Percentiles rank a stretch among this genome's conserved stretches.
Conservation (phyloP, 2,888 invertebrate species). For the Micoletzkya japonica region DNA sequence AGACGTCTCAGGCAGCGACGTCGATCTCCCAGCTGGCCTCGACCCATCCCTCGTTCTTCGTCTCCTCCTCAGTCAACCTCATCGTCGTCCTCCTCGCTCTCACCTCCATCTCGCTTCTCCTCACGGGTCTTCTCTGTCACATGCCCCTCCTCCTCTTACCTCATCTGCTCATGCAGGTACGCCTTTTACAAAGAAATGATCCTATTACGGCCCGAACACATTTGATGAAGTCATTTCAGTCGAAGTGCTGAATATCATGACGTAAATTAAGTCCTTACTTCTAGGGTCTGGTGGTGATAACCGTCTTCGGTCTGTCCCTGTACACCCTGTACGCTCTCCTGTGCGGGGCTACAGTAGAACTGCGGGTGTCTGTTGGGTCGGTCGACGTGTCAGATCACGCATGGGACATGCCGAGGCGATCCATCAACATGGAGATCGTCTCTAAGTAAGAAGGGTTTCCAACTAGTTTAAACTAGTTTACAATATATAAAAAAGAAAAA, state of each 20-base stretch:
- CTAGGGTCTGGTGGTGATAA: slow-evolving; percentile 3
- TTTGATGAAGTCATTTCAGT: not conserved
- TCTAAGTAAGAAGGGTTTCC: slow-evolving; percentile 10
- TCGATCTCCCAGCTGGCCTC: slow-evolving; percentile 16
- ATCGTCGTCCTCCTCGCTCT: not conserved
- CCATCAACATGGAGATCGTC: not conserved
- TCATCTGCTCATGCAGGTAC: slow-evolving; percentile 18
- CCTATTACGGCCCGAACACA: not conserved
- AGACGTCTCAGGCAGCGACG: not conserved
- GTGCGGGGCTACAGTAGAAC: slow-evolving; percentile 5
- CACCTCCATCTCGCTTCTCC: slow-evolving; percentile 1
- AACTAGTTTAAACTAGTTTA: too few species aligned
- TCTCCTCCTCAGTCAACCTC: slow-evolving; percentile 8
- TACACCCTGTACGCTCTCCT: slow-evolving; percentile 23
- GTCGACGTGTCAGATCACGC: not conserved
- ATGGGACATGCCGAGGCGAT: slow-evolving; percentile 3
- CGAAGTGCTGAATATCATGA: not conserved
- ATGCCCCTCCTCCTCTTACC: slow-evolving; percentile 18
- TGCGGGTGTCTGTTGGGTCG: not conserved
- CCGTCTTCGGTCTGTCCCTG: slow-evolving; percentile 13
- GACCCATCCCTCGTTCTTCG: too few species aligned
- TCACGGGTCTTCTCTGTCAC: slow-evolving; percentile 18
- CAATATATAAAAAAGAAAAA: too few species aligned
- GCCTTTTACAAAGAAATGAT: not conserved
- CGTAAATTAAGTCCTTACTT: not conserved